Conservation (phyloP, 2,888 invertebrate species). For the Troides oblongomaculatus region DNA sequence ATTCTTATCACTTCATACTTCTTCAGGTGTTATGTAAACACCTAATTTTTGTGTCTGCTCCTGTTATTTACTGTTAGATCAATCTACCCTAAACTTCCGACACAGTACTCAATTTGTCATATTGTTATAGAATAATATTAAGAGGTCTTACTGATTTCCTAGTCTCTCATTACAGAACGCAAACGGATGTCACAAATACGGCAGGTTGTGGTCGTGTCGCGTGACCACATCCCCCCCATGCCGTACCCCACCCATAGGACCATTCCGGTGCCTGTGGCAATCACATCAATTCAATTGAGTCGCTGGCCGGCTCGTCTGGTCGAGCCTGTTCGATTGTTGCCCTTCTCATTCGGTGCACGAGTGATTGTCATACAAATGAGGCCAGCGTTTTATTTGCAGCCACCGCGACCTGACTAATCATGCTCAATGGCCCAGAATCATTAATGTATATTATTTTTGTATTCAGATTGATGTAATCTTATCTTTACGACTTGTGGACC, state of each 20-base stretch:
- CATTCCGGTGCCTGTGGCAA: slow-evolving; percentile 15
- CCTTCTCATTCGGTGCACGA: slow-evolving; percentile 8
- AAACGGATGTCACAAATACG: slow-evolving; percentile 24
- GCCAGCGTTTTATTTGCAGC: slow-evolving; percentile 1
- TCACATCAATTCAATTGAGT: slow-evolving; percentile 19
- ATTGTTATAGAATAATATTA: too few species aligned
- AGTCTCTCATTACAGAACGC: slow-evolving; percentile 8
- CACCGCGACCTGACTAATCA: not conserved
- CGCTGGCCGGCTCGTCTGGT: slow-evolving; percentile 3
- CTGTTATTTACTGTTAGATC: too few species aligned
- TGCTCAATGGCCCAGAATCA: too few species aligned
- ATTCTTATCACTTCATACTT: too few species aligned
- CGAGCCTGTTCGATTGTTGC: slow-evolving; percentile 11
- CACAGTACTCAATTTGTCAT: too few species aligned
- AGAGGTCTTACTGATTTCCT: not conserved
- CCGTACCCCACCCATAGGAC: slow-evolving; percentile 2
- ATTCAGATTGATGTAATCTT: too few species aligned
- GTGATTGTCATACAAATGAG: slow-evolving; percentile 12
- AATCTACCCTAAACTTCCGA: too few species aligned
- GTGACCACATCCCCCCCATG: not conserved
- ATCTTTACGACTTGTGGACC: too few species aligned
- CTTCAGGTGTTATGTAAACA: too few species aligned
- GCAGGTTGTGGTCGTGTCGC: slow-evolving; percentile 17
- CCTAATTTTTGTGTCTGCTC: too few species aligned
- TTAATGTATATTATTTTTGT: too few species aligned